Evolutionary conservation across 2,888 invertebrate species (phyloP), one percentile per base, ranked within the genome.

Genomic region (Acronicta leporina): DNA sequence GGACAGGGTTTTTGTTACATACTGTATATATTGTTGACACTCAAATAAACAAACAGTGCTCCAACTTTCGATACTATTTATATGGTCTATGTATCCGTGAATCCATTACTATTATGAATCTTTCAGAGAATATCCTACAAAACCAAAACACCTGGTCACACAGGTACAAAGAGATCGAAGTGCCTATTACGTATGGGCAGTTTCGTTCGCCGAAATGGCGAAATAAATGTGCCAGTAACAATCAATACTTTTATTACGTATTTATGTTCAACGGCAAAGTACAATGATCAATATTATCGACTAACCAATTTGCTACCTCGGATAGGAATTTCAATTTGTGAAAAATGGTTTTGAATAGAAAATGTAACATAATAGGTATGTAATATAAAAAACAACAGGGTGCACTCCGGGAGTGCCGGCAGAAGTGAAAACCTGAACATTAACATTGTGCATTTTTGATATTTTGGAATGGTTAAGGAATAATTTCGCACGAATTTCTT

Each of bases 181-280:
- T 52, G 44, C 57, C 46, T 57, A 57, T 68, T 63, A 53, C 50
- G 33, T 47, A 68, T 38, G 43, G 43, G 53, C 43, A 50, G 50
- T 60, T 71, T 44, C 46, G 33, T 66, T 72, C 46, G 49, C 54
- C 69, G 53, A 72, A 72, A 67, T 52, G 67, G 49, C 47, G 46
- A 56, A 60, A 66, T 68, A 59, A 68, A 66, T 59, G 51, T 52
- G 49, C 15, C 54, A n/a, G 54, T 46, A 50, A 56, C 72, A 52
- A 13, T 60, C 33, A 30, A 25, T 56, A 50, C 59, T 53, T 44
- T 66, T 47, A 53, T 44, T 65, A 38, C n/a, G 30, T 48, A 71
- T 69, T 69, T 69, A 69, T 69, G 69, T 66, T 56, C 50, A 66
- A 50, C 52, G 44, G 60, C 60, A 66, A 68, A 64, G 52, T 40